These are phyloP conservation scores for Tamandua tetradactyla DNA, from an alignment of 2,797 vertebrate genomes.

Conservation along the genomic window DNA sequence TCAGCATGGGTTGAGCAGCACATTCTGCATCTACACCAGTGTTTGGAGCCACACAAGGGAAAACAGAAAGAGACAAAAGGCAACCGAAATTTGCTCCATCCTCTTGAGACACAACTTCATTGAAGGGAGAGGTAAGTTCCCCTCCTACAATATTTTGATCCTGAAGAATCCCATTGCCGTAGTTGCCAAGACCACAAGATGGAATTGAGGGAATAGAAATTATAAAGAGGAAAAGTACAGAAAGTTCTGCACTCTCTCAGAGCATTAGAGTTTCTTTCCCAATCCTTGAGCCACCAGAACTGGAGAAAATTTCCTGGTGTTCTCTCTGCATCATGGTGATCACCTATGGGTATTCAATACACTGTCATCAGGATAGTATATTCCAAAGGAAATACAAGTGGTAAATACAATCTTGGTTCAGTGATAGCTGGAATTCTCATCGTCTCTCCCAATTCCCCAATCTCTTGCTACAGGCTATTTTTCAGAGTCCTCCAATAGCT, in stretches of 20 bases:
- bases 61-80: background rate
- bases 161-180: background rate
- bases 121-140: background rate
- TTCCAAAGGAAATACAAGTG: background rate
- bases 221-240: fast-evolving
- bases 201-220: background rate
- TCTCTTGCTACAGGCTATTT: background rate
- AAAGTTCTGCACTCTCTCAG: background rate
- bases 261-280: background rate
- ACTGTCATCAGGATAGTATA: background rate
- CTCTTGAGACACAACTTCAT: background rate
- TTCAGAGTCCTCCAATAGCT: background rate
- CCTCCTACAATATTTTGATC: background rate
- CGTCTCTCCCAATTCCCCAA: background rate
- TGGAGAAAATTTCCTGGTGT: background rate
- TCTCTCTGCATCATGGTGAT: background rate
- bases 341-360: fast-evolving
- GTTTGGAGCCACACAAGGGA: background rate
- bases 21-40: background rate
- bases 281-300: background rate
- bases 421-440: background rate
- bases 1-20: no score
- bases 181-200: background rate
- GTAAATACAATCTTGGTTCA: background rate
- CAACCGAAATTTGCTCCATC: background rate